Evolutionary conservation across 2,113 vertebrate genomes (phyloP).

Genomic region (Etia nguti): DNA sequence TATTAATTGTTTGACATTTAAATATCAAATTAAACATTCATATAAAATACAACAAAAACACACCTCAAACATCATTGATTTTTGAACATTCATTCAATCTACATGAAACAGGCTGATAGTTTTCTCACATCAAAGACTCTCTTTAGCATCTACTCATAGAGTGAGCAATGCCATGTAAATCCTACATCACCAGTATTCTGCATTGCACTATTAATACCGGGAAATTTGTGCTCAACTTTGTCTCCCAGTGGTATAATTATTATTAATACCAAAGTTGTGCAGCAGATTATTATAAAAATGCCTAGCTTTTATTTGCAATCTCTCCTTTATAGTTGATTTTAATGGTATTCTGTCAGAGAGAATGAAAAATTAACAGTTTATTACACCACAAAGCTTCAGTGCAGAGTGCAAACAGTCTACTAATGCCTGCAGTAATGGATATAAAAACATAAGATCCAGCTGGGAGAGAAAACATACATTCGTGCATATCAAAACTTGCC

Average conservation of each 20-base stretch:
- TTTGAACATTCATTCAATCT: not conserved
- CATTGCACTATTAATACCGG: constrained; percentile 10
- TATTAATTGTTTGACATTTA: not conserved
- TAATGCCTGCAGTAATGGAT: constrained; percentile 65
- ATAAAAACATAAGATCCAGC: constrained; percentile 46
- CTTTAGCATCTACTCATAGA: not conserved
- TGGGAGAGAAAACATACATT: constrained; percentile 49
- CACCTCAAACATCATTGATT: not conserved
- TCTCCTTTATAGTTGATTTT: constrained; percentile 53
- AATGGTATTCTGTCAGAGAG: constrained; percentile 66
- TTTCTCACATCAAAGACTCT: not conserved
- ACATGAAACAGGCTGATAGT: not conserved
- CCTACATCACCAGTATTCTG: not conserved
- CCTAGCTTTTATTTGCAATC: constrained; percentile 53
- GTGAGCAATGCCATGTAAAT: not conserved
- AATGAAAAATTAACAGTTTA: constrained; percentile 63
- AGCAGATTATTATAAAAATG: constrained; percentile 50
- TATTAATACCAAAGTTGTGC: constrained; percentile 53
- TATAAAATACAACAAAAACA: not conserved
- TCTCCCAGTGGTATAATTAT: constrained; percentile 59
- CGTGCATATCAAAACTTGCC: constrained; percentile 32
- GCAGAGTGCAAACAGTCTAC: constrained; percentile 57
- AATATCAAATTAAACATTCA: not conserved
- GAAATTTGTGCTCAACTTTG: constrained; percentile 28
- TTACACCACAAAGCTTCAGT: constrained; percentile 46